These are phyloP conservation scores for Psittacula derbiana DNA, from an alignment of 2,797 vertebrate genomes.

Conservation along the genomic window DNA sequence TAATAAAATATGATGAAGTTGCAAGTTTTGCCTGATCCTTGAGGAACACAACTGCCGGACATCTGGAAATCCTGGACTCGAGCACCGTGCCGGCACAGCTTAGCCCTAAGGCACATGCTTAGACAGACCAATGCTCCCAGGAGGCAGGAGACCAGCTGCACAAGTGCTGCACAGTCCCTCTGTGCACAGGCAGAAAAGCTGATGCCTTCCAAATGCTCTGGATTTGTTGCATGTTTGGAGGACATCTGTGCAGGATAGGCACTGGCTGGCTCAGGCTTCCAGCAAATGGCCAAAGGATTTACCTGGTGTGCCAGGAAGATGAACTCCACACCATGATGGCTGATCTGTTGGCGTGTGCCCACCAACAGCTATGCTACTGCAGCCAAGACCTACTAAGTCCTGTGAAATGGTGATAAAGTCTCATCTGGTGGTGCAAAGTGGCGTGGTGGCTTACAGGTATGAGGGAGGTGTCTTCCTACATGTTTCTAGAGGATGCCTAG, in stretches of 20 bases:
- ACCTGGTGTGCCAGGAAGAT: neutral
- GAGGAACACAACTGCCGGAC: neutral
- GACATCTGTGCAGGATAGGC: neutral
- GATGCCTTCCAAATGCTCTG: neutral
- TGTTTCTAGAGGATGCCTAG: neutral
- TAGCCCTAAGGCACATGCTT: neutral
- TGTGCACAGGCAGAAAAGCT: neutral
- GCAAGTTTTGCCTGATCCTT: neutral
- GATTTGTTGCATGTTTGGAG: neutral
- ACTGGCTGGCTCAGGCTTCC: neutral
- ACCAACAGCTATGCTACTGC: fast-evolving
- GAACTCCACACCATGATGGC: neutral
- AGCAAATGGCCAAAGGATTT: neutral
- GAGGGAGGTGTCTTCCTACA: neutral
- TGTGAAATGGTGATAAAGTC: neutral
- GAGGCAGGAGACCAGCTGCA: neutral
- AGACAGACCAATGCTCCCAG: neutral
- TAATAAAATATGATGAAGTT: neutral
- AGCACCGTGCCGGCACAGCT: neutral
- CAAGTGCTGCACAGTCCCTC: neutral
- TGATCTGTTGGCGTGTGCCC: neutral
- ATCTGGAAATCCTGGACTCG: neutral
- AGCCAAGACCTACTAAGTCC: neutral
- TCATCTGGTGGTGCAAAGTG: neutral
- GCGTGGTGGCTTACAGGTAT: neutral